Percentiles rank a stretch among this genome's conserved stretches.
Conservation (phyloP, 2,113 vertebrate genomes). For the Lota lota region DNA sequence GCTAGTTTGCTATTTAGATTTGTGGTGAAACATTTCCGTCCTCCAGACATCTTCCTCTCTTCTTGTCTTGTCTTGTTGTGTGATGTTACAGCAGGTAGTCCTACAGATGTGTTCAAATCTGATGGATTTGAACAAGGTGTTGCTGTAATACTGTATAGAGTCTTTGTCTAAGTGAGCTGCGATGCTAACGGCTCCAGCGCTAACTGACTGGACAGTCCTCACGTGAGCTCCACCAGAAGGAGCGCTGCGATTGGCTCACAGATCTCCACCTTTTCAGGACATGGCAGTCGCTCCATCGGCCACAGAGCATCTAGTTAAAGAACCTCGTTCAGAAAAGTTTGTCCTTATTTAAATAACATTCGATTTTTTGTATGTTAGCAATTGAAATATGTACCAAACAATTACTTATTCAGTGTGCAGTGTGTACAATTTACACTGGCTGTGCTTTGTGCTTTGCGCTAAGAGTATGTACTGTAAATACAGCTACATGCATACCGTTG, state of each 20-base stretch:
- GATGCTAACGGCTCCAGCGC: too few relatives aligned
- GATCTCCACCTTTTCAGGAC: constrained; percentile 17
- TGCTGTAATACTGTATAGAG: too few relatives aligned
- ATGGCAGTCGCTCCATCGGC: constrained; percentile 1
- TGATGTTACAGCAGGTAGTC: background rate
- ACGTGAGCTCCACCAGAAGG: background rate
- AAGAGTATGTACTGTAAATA: too few relatives aligned
- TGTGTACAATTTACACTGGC: too few relatives aligned
- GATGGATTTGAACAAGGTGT: too few relatives aligned
- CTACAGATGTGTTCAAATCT: background rate
- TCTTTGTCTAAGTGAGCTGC: too few relatives aligned
- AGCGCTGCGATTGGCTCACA: constrained; percentile 13
- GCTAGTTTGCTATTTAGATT: too few relatives aligned
- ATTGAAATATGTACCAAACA: too few relatives aligned
- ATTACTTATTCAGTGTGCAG: too few relatives aligned
- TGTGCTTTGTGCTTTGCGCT: too few relatives aligned
- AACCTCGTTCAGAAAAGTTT: background rate
- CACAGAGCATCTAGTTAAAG: background rate
- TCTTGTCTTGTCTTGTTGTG: background rate
- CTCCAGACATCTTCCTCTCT: background rate
- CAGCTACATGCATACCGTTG: too few relatives aligned
- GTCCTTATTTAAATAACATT: background rate
- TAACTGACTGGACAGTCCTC: background rate
- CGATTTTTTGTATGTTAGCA: background rate
- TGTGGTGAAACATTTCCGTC: too few relatives aligned